Percentiles rank a stretch among this genome's conserved stretches.
phyloP scores from a whole-genome alignment of 2,888 invertebrate genomes.

The Eueremaeus valkanovi region DNA sequence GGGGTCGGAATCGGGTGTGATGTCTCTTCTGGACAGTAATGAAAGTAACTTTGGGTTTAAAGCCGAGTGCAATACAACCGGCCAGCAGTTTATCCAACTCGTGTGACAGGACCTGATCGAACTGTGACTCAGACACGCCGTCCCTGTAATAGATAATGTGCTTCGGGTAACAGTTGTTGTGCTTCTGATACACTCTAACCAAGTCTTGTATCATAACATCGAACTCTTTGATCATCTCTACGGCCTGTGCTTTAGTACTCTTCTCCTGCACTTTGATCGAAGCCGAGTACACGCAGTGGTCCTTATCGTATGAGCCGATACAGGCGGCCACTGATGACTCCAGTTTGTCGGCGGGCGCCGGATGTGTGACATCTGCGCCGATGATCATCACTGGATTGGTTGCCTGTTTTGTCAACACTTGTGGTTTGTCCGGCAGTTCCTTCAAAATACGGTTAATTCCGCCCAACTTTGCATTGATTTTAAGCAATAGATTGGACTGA shows the following conservation, averaged over 20 bases:
- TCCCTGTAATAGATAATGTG: conserved; percentile 72
- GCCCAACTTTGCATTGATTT: conserved; percentile 62
- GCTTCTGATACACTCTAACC: conserved; percentile 46
- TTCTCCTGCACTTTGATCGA: conserved; percentile 71
- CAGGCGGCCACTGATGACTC: conserved; percentile 44
- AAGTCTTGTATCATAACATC: conserved; percentile 57
- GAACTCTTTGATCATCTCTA: conserved; percentile 71
- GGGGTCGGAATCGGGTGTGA: conserved; percentile 69
- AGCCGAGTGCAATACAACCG: not conserved
- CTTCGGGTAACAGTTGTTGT: conserved; percentile 61
- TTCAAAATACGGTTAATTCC: conserved; percentile 59
- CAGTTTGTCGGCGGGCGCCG: conserved; percentile 58
- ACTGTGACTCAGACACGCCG: conserved; percentile 82
- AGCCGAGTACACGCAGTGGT: conserved; percentile 55
- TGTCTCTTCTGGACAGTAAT: conserved; percentile 94
- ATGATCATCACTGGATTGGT: conserved; percentile 59
- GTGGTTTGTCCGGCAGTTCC: conserved; percentile 19
- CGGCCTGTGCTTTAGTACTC: not conserved
- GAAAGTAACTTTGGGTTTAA: conserved; percentile 66
- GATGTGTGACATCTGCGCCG: conserved; percentile 90
- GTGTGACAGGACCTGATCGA: conserved; percentile 56
- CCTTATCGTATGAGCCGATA: conserved; percentile 50
- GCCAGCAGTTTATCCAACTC: conserved; percentile 18
- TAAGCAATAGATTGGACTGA: conserved; percentile 54
- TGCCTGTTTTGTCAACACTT: not conserved